Conservation (phyloP, 1,140 invertebrate species). For the Scylla paramamosain region DNA sequence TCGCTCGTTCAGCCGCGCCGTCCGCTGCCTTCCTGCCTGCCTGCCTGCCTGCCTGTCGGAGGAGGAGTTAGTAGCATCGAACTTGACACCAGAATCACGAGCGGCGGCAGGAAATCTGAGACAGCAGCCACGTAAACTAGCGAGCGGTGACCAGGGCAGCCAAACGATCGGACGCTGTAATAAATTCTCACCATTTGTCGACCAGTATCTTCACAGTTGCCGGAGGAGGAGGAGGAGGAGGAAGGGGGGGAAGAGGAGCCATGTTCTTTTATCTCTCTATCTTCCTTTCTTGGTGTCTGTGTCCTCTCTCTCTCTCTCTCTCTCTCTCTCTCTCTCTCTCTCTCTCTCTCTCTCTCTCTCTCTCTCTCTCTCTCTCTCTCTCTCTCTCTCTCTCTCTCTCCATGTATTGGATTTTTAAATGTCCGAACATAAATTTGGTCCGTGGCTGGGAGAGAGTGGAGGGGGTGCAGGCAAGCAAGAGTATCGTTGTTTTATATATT, state of each 20-base stretch:
- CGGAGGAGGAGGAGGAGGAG: neutral
- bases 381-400: neutral
- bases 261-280: neutral
- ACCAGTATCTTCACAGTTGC: constrained; percentile 42
- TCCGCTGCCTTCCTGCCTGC: neutral
- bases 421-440: too few relatives aligned
- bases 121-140: constrained; percentile 33
- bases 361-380: neutral
- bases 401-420: too few relatives aligned
- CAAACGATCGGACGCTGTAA: neutral
- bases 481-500: neutral
- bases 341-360: neutral
- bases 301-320: constrained; percentile 31
- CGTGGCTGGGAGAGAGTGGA: neutral
- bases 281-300: neutral
- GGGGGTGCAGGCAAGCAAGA: neutral
- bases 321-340: neutral
- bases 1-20: neutral
- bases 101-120: neutral
- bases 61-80: neutral
- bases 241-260: neutral
- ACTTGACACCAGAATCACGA: neutral
- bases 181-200: constrained; percentile 57
- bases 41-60: neutral
- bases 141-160: neutral